Evolutionary conservation across 2,113 vertebrate species (phyloP), one percentile per base, ranked within the genome.

Genomic region (Boulengeromyrus knoepffleri): DNA sequence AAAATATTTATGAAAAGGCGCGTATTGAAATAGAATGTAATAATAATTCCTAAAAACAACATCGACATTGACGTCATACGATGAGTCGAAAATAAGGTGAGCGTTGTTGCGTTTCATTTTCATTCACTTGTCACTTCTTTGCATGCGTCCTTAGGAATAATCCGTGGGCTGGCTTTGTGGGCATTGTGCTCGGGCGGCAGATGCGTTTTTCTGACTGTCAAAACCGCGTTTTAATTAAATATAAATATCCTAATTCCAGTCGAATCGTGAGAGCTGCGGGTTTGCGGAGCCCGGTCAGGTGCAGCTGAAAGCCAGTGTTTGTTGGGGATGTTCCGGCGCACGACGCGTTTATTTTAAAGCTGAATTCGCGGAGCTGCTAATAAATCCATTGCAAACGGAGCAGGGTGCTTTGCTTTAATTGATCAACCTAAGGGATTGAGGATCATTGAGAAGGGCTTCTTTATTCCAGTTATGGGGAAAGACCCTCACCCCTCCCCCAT

Each of bases 61-160:
- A 85, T 90, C 83, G 39, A n/a, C 53, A 36, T 47, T 66, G 84
- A 86, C 89, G 89, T 86, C 89, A 90, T 70, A 52, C 89, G 62
- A 42, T 70, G 89, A 90, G 53, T 70, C 49, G n/a, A 70, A 36
- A 85, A 90, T 86, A 85, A 90, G 89, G 89, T 90, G 58, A 90
- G 89, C 52, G 89, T 31, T 62, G 50, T 62, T 85, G 53, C 80
- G 77, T 90, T 85, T 89, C 39, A 80, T 89, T 89, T 70, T 88
- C 56, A 47, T 88, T 45, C 88, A 74, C 88, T 89, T 80, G 70
- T 89, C 45, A 66, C 5, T 89, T 49, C 21, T 89, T 70, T 89
- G 13, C 47, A 50, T 42, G 15, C n/a, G 42, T 88, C 56, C 46
- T 85, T 90, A 45, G 46, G 19, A 24, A 53, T 49, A n/a, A 87